Percentiles rank a stretch among this genome's conserved stretches.
Evolutionary conservation across 2,113 vertebrate genomes (phyloP).

Genomic region (Pluvianellus socialis): DNA sequence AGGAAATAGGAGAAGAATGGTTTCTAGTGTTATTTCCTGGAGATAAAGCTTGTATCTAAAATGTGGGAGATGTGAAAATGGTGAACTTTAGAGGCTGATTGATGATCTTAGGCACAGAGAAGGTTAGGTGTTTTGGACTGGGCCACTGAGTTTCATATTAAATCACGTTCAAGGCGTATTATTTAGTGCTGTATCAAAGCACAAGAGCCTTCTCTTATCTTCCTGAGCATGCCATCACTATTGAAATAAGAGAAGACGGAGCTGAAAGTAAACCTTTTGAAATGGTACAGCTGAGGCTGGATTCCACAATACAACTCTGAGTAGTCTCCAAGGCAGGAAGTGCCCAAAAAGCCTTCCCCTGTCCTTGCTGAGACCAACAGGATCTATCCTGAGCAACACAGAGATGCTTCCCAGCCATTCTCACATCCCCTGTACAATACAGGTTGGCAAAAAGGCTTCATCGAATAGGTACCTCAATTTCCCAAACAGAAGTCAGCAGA

Average conservation of each 20-base stretch:
- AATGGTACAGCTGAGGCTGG: neutral
- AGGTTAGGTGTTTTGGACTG: neutral
- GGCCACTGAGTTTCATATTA: neutral
- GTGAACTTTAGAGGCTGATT: neutral
- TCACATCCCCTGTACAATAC: neutral
- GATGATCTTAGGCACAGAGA: neutral
- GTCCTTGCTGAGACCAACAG: neutral
- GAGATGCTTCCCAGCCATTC: neutral
- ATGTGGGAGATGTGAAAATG: neutral
- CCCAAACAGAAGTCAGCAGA: neutral
- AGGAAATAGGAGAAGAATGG: slow-evolving; percentile 55
- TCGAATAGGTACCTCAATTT: neutral
- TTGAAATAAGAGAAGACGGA: neutral
- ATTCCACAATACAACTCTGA: neutral
- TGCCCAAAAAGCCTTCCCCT: neutral
- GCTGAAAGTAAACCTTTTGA: neutral
- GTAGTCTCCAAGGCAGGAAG: neutral
- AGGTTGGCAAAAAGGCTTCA: neutral
- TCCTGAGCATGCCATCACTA: neutral
- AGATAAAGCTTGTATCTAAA: neutral
- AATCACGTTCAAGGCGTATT: neutral
- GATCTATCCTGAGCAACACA: neutral
- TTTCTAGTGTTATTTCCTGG: slow-evolving; percentile 37
- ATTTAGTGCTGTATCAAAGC: neutral
- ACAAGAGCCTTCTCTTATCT: neutral